A percentile compares a stretch with the other conserved stretches of the same genome.
phyloP scores from a whole-genome alignment of 2,113 vertebrate species.

The Opisthocomus hoazin region DNA sequence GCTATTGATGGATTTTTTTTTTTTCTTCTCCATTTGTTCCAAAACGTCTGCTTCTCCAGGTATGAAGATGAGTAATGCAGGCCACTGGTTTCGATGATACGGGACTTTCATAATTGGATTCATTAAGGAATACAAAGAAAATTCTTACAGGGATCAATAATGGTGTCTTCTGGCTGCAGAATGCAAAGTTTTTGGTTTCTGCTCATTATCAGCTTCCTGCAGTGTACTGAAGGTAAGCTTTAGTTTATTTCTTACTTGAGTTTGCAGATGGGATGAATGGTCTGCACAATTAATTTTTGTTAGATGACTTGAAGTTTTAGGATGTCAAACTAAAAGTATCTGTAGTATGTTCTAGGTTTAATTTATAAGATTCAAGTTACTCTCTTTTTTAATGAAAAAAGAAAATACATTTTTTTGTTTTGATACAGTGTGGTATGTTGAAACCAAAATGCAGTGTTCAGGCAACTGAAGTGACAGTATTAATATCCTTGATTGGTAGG shows the following conservation, averaged over 20 bases:
- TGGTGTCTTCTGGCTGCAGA: slow-evolving; percentile 92
- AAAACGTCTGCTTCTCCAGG: slow-evolving; percentile 73
- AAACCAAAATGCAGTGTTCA: background rate
- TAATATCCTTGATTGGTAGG: background rate
- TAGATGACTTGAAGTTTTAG: background rate
- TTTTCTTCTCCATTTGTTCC: background rate
- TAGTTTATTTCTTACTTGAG: background rate
- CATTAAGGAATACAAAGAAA: slow-evolving; percentile 84
- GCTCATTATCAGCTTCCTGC: slow-evolving; percentile 88
- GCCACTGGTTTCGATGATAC: slow-evolving; percentile 80
- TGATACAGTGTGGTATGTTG: background rate
- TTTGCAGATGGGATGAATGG: background rate
- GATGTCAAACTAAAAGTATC: background rate
- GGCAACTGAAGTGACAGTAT: background rate
- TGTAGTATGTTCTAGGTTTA: background rate
- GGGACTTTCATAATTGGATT: slow-evolving; percentile 87
- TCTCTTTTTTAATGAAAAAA: background rate
- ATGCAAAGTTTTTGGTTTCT: slow-evolving; percentile 92
- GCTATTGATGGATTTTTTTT: slow-evolving; percentile 65
- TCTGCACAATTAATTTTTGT: background rate
- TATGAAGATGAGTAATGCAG: slow-evolving; percentile 89
- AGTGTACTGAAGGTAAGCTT: slow-evolving; percentile 91
- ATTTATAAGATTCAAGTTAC: background rate
- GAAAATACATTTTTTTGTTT: background rate
- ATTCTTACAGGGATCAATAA: slow-evolving; percentile 83